Percentiles rank a stretch among this genome's conserved stretches.
These are phyloP conservation scores for Nomada fabriciana DNA, from an alignment of 2,888 invertebrate species.

Conservation along the genomic window DNA sequence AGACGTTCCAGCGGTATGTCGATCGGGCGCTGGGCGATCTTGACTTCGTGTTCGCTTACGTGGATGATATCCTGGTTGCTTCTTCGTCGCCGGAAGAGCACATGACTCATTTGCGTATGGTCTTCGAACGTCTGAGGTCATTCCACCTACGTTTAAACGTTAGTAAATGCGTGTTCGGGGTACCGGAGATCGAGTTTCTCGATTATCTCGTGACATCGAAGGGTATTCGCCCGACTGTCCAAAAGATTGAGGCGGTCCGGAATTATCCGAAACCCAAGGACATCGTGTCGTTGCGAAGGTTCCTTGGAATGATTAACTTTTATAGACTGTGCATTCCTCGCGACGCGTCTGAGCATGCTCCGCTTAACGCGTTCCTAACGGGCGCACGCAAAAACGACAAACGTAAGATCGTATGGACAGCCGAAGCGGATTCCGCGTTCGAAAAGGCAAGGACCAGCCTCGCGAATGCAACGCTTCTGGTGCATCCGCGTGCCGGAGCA, in stretches of 20 bases:
- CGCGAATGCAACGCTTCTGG: too few relatives aligned
- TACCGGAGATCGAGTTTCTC: not conserved
- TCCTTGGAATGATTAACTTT: conserved; percentile 1
- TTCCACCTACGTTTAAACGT: not conserved
- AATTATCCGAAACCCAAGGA: not conserved
- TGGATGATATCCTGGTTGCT: conserved; percentile 9
- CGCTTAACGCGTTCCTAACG: not conserved
- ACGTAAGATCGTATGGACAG: not conserved
- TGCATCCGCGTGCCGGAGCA: too few relatives aligned
- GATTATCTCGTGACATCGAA: not conserved
- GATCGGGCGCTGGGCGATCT: conserved; percentile 4
- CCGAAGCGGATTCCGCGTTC: too few relatives aligned
- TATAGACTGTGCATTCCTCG: not conserved
- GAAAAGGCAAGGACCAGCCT: too few relatives aligned
- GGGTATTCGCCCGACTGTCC: too few relatives aligned
- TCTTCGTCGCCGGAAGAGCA: not conserved
- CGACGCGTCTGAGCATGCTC: not conserved
- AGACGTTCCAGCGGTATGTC: conserved; percentile 8
- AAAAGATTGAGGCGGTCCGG: not conserved
- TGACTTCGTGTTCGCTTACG: not conserved
- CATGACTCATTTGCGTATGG: not conserved
- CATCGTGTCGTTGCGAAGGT: not conserved
- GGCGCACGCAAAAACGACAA: not conserved
- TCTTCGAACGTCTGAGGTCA: not conserved
- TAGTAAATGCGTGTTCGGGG: not conserved